Evolutionary conservation across 2,888 invertebrate species (phyloP), one percentile per base, ranked within the genome.

Genomic region (Stenoptilia bipunctidactyla): DNA sequence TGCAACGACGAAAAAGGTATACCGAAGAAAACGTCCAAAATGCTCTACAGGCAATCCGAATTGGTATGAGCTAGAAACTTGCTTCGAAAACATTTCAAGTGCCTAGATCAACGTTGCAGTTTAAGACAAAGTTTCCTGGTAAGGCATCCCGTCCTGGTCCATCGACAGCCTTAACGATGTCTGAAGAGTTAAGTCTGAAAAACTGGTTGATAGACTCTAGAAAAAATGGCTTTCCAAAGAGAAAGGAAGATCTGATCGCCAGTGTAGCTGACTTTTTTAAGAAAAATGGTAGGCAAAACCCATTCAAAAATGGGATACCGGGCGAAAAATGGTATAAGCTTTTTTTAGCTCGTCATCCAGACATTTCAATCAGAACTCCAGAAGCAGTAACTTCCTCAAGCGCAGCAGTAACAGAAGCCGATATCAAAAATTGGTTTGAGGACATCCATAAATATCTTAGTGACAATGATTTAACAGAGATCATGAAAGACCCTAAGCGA

Each of bases 341-440:
- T 13, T 52, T 57, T 43, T 37, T 54, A 15, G 35, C 43, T 14
- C 34, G 56, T 27, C 51, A 57, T 46, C 52, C 55, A 27, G 39
- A 50, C 13, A 41, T 56, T 34, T 38, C 40, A 37, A 34, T 44
- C 14, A 41, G 55, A 34, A 52, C 46, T 40, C 38, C 52, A 36
- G 53, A 57, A 44, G 44, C 45, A 27, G 53, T 57, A 13, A 56
- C 57, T 20, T 40, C 47, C 27, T 53, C 56, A 15, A 58, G 54
- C 35, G 44, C 53, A 12, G 43, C 39, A 34, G 47, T 58, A 13
- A 43, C 48, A 13, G 53, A 55, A 47, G 41, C 36, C 34, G 48
- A 58, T 40, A 53, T 56, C 6, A 49, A 41, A 44, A 39, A 38
- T 13, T 56, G 58, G 56, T 57, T 56, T 41, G 30, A 30, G 15